Conservation (phyloP, 2,888 invertebrate species). For the Trisateles emortualis region DNA sequence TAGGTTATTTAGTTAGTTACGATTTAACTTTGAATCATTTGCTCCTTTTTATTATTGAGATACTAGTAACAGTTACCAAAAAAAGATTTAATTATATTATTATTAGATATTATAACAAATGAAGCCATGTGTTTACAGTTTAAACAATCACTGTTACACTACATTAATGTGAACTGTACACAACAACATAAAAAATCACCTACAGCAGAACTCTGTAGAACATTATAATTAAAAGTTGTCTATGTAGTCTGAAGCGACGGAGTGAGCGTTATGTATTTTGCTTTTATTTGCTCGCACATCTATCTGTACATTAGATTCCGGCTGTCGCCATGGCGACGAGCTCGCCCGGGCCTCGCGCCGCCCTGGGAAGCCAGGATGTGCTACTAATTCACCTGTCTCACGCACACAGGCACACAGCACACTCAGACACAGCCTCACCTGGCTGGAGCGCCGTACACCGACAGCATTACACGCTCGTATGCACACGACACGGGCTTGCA, state of each 20-base stretch:
- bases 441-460: slow-evolving; percentile 58
- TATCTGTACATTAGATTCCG: slow-evolving; percentile 65
- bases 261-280: slow-evolving; percentile 52
- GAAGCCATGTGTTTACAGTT: no score
- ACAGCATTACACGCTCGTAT: slow-evolving; percentile 65
- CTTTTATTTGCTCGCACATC: slow-evolving; percentile 61
- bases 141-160: no score
- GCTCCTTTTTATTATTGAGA: no score
- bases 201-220: slow-evolving; percentile 18
- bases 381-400: slow-evolving; percentile 72
- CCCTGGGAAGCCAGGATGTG: slow-evolving; percentile 63
- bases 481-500: slow-evolving; percentile 65
- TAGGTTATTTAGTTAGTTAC: no score
- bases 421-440: slow-evolving; percentile 50
- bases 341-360: slow-evolving; percentile 66
- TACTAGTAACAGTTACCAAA: no score
- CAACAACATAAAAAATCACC: slow-evolving; percentile 18
- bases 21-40: no score
- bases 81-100: no score
- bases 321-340: slow-evolving; percentile 76
- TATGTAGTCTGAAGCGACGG: slow-evolving; percentile 35
- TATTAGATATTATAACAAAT: no score
- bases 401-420: slow-evolving; percentile 58
- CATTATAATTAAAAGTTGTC: slow-evolving; percentile 43
- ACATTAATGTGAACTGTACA: slow-evolving; percentile 3